These are phyloP conservation scores for Leucoma salicis DNA, from an alignment of 2,888 invertebrate species.

Conservation along the genomic window DNA sequence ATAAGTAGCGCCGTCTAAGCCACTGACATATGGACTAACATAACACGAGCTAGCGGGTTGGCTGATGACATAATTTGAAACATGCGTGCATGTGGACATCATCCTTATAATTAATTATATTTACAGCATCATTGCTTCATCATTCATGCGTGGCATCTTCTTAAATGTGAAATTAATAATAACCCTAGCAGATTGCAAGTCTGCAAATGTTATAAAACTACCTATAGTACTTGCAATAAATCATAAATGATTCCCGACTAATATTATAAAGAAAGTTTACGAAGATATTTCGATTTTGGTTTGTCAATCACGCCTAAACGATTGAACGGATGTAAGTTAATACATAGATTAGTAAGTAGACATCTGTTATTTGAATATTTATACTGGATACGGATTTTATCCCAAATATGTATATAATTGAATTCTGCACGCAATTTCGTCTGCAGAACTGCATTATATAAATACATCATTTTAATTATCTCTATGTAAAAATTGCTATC, in stretches of 20 bases:
- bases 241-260: background rate
- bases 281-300: too few species aligned
- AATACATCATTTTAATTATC: too few species aligned
- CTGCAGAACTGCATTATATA: too few species aligned
- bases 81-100: slow-evolving; percentile 54
- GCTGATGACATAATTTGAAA: slow-evolving; percentile 71
- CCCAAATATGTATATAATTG: too few species aligned
- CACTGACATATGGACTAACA: slow-evolving; percentile 63
- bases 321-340: too few species aligned
- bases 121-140: slow-evolving; percentile 43
- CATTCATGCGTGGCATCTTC: slow-evolving; percentile 22
- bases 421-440: too few species aligned
- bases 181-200: slow-evolving; percentile 13
- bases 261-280: too few species aligned
- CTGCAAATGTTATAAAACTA: background rate
- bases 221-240: background rate
- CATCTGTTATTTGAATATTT: too few species aligned
- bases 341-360: too few species aligned
- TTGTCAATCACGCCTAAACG: too few species aligned
- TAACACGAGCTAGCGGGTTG: slow-evolving; percentile 56
- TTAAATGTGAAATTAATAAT: slow-evolving; percentile 30
- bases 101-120: slow-evolving; percentile 54
- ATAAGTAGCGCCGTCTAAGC: slow-evolving; percentile 55
- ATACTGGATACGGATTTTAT: too few species aligned
- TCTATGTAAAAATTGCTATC: too few species aligned